Evolutionary conservation across 1,140 invertebrate genomes (phyloP).

Genomic region (Drosophila simulans): DNA sequence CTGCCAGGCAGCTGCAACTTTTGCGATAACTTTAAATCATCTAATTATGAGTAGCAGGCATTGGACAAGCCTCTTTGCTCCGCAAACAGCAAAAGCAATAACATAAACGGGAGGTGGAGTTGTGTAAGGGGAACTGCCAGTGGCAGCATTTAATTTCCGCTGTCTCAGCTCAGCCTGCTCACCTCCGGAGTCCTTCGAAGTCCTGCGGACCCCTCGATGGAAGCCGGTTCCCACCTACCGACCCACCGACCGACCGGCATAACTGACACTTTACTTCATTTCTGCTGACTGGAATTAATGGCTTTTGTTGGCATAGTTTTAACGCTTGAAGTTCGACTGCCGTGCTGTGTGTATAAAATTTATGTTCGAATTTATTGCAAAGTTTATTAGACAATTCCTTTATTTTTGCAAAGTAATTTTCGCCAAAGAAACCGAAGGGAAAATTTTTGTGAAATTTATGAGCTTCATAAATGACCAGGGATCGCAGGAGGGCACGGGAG

Average conservation of each 20-base stretch:
- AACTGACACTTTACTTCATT: slow-evolving; percentile 83
- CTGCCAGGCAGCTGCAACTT: slow-evolving; percentile 62
- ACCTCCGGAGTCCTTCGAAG: background rate
- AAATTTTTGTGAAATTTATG: slow-evolving; percentile 76
- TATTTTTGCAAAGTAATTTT: slow-evolving; percentile 68
- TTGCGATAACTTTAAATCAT: slow-evolving; percentile 84
- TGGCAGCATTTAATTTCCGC: slow-evolving; percentile 76
- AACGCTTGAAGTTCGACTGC: slow-evolving; percentile 78
- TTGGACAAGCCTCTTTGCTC: slow-evolving; percentile 38
- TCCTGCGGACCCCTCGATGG: slow-evolving; percentile 7
- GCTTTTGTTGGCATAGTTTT: slow-evolving; percentile 83
- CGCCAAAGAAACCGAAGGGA: slow-evolving; percentile 39
- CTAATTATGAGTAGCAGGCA: slow-evolving; percentile 79
- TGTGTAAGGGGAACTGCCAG: slow-evolving; percentile 33
- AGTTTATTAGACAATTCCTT: slow-evolving; percentile 81
- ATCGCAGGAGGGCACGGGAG: background rate
- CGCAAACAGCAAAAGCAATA: slow-evolving; percentile 11
- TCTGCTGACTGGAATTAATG: slow-evolving; percentile 82
- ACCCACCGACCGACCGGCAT: slow-evolving; percentile 28
- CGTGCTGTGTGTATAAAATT: slow-evolving; percentile 74
- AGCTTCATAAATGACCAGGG: slow-evolving; percentile 80
- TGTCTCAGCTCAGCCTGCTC: slow-evolving; percentile 44
- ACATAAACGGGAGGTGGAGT: slow-evolving; percentile 6
- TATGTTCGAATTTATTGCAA: slow-evolving; percentile 83
- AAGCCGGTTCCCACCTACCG: background rate